Evolutionary conservation across 2,888 invertebrate species (phyloP).

Genomic region (Branchipolynoe longqiensis): DNA sequence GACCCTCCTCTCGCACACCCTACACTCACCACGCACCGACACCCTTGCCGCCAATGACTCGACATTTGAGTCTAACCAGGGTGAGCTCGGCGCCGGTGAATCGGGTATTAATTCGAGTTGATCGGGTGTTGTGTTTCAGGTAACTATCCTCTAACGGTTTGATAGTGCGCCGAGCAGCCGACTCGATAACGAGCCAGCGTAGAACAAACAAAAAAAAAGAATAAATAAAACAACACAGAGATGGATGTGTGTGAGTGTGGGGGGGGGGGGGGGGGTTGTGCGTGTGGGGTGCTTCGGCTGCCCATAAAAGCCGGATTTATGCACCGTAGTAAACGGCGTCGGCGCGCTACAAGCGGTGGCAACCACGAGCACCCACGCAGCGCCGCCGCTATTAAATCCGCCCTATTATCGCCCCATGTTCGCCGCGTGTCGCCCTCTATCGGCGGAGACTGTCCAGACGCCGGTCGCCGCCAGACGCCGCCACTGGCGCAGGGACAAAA

Average conservation of each 20-base stretch:
- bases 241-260: too few species aligned
- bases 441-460: conserved; percentile 48
- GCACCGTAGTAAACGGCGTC: conserved; percentile 44
- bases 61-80: too few species aligned
- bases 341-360: conserved; percentile 31
- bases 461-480: neutral
- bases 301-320: conserved; percentile 49
- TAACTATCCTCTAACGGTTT: conserved; percentile 46
- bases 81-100: too few species aligned
- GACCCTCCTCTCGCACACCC: too few species aligned
- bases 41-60: too few species aligned
- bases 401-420: conserved; percentile 52
- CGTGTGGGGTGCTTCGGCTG: conserved; percentile 4
- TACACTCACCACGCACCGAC: too few species aligned
- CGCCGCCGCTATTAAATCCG: conserved; percentile 39
- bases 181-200: conserved; percentile 10
- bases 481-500: conserved; percentile 28
- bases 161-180: conserved; percentile 32
- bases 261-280: too few species aligned
- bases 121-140: conserved; percentile 53
- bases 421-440: conserved; percentile 22
- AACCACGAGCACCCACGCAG: neutral
- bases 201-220: too few species aligned
- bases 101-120: conserved; percentile 47
- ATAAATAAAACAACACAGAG: too few species aligned